Evolutionary conservation across 2,113 vertebrate species (phyloP), one percentile per base, ranked within the genome.

Genomic region (Cyprinodon brontotheroides): DNA sequence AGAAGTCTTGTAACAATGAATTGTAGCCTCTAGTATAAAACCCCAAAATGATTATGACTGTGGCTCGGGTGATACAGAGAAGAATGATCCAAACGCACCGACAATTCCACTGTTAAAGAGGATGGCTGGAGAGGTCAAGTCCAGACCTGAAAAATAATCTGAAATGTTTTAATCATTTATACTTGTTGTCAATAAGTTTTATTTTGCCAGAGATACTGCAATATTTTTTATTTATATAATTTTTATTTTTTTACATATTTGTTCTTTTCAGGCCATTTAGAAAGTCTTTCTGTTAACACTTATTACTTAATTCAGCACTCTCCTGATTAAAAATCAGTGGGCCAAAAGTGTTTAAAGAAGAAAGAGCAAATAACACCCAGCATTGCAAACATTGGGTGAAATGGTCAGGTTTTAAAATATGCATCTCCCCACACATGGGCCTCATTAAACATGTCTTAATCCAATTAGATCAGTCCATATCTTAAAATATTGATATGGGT

Each of bases 401-500:
- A 91, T 80, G 88, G 88, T 92, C 91, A 84, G 87, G 79, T 81
- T 89, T 86, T 87, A 87, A 92, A 90, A 91, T 91, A 91, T 91
- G 90, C 90, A 86, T 90, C 86, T 85, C n/a, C 85, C 83, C 88
- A 87, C 88, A 92, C 87, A 89, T 77, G 72, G 86, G 85, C 89
- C 89, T 92, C 92, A 93, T 94, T 93, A 93, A 87, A 89, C 85
- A 91, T 68, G 45, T 92, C 92, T 92, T 94, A 92, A 93, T 92
- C 90, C 92, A 93, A 93, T 93, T 94, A 93, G 89, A 90, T 91
- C 88, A 90, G 92, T 93, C 89, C 92, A 92, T 91, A 91, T 93
- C 89, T 92, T 93, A 89, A 93, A 93, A 93, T 93, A 93, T 93
- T 91, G 89, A 93, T 92, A 93, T 86, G 79, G 70, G 89, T 86